Conservation (phyloP, 1,140 invertebrate genomes). For the Hylyphantes graminicola region DNA sequence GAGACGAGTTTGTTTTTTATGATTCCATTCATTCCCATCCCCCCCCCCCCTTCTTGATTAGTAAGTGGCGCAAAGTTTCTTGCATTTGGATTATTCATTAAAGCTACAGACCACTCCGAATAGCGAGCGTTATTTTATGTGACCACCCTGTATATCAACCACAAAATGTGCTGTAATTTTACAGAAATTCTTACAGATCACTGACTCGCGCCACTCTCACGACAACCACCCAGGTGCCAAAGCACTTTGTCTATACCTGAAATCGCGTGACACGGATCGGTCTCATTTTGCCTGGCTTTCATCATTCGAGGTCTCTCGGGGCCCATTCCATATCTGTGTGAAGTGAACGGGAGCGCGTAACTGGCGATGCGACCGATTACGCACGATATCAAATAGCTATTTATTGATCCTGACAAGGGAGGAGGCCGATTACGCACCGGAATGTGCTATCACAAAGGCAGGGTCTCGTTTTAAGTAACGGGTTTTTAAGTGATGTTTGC, state of each 20-base stretch:
- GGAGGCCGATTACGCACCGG: conserved; percentile 14
- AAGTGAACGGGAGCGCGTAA: conserved; percentile 35
- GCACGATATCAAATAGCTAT: conserved; percentile 31
- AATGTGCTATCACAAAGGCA: conserved; percentile 21
- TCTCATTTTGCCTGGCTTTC: background rate
- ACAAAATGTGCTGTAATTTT: too few relatives aligned
- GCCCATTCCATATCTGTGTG: conserved; percentile 27
- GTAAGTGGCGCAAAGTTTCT: too few relatives aligned
- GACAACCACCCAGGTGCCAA: background rate
- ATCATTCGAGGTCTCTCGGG: background rate
- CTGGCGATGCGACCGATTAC: conserved; percentile 35
- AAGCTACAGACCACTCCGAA: too few relatives aligned
- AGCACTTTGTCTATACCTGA: background rate
- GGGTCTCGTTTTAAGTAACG: background rate
- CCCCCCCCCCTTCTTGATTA: too few relatives aligned
- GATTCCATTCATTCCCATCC: too few relatives aligned
- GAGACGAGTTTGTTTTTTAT: too few relatives aligned
- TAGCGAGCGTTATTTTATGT: too few relatives aligned
- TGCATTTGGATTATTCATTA: too few relatives aligned
- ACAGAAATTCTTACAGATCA: background rate
- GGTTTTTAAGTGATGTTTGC: too few relatives aligned
- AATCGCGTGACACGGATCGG: conserved; percentile 6
- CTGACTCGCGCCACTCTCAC: background rate
- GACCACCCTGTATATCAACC: too few relatives aligned
- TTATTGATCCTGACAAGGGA: conserved; percentile 35